Base-by-base conservation (phyloP, 2,113 vertebrate genomes). In the Cavia porcellus region DNA sequence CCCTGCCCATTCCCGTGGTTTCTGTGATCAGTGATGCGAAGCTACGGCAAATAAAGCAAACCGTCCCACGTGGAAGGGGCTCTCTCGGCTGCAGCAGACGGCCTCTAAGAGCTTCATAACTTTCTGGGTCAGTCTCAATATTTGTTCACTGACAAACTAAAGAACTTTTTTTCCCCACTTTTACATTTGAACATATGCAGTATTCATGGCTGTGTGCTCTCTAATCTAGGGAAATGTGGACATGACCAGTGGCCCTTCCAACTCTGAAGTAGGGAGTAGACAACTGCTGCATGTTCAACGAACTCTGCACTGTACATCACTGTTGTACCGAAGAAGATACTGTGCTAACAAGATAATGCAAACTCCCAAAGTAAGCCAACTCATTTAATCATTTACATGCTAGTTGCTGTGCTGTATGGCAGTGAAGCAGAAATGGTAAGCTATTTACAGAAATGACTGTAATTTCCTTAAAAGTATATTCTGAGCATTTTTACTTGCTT, bases 401-500 rank as follows among this genome's bases (percentile, higher is more conserved):
- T 92, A 55, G 57, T 25, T 74, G 59, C 28, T 61, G 61, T 32
- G 64, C 47, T 88, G 3, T 74, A 14, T 72, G 55, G 57, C 32
- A n/a, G 24, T 84, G 61, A 47, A 59, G 66, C 72, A 96, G 68
- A 87, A 79, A 45, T 8, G 20, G 4, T 28, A 81, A 85, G 28
- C 22, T 70, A 17, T 74, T 80, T 45, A 55, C 19, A 74, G 24
- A 90, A 70, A 93, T 77, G 42, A 42, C 35, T 8, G 35, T 17
- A 42, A 1, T 74, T 85, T 57, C 15, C 79, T 68, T 24, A 50
- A 93, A 87, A 77, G 85, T 86, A 61, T 19, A 64, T 57, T 86
- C 50, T 89, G 83, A 70, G 79, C 42, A 72, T 79, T 93, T 96
- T 85, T 20, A 81, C 9, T 91, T 89, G 20, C 75, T 93, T 81